phyloP scores from a whole-genome alignment of 2,797 vertebrate species.

The Characodon lateralis region DNA sequence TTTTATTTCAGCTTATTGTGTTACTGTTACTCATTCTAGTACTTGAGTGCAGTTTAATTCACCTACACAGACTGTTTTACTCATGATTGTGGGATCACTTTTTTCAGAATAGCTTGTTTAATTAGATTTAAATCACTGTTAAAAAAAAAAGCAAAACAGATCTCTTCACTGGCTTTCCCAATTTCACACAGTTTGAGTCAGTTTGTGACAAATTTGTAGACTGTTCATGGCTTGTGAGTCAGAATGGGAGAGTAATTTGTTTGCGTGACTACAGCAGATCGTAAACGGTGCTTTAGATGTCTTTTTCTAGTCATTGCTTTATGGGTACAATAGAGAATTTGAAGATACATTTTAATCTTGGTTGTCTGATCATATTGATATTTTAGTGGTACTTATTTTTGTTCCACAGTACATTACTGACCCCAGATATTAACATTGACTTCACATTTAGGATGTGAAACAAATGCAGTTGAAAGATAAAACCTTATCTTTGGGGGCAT shows the following conservation, averaged over 20 bases:
- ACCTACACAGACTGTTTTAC: conserved; percentile 18
- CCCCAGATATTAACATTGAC: neutral
- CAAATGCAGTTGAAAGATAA: conserved; percentile 17
- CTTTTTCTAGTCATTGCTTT: conserved; percentile 12
- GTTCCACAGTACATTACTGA: conserved; percentile 9
- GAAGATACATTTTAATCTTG: conserved; percentile 9
- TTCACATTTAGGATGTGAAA: conserved; percentile 12
- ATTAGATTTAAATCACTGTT: conserved; percentile 35
- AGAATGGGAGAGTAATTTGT: conserved; percentile 20
- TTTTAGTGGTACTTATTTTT: conserved; percentile 29
- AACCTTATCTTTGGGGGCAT: conserved; percentile 5
- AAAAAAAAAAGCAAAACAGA: conserved; percentile 1
- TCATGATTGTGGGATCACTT: conserved; percentile 1
- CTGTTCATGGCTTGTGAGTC: conserved; percentile 42
- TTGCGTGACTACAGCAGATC: conserved; percentile 32
- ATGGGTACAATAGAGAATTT: conserved; percentile 4
- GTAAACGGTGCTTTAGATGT: conserved; percentile 15
- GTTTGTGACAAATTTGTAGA: conserved; percentile 41
- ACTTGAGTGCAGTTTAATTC: conserved; percentile 12
- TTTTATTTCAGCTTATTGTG: conserved; percentile 1
- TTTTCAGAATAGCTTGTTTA: conserved; percentile 29
- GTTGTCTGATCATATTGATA: neutral
- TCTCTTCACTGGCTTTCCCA: conserved; percentile 26
- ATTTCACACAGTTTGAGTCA: conserved; percentile 59
- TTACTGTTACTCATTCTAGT: neutral